Evolutionary conservation across 2,113 vertebrate genomes (phyloP).

Genomic region (Sphaerodactylus townsendi): DNA sequence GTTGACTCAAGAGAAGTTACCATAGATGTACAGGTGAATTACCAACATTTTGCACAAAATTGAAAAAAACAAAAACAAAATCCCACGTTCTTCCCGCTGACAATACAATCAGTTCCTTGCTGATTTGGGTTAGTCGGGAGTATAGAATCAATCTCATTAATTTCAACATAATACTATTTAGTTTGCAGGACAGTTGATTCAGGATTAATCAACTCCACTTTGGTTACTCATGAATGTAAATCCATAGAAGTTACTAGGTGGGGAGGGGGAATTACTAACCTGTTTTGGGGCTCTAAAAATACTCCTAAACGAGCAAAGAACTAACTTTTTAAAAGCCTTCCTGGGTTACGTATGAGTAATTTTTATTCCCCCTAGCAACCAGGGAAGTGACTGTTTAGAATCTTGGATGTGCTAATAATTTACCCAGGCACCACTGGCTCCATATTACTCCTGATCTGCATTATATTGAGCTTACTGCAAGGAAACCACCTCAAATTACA

Average conservation of each 20-base stretch:
- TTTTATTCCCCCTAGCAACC: not conserved
- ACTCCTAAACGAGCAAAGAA: not conserved
- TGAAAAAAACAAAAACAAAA: not conserved
- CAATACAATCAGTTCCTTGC: not conserved
- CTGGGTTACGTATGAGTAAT: not conserved
- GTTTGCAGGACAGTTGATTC: not conserved
- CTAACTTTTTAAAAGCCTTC: not conserved
- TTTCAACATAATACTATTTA: not conserved
- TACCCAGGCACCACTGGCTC: not conserved
- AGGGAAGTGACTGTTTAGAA: not conserved
- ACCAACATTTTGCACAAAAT: not conserved
- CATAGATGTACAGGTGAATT: not conserved
- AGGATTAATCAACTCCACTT: not conserved
- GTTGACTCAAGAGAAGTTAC: not conserved
- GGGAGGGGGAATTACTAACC: not conserved
- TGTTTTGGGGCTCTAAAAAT: not conserved
- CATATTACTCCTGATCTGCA: not conserved
- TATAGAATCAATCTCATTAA: not conserved
- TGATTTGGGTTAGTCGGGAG: not conserved
- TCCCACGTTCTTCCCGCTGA: not conserved
- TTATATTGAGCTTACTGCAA: not conserved
- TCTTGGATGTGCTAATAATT: not conserved
- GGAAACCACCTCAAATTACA: not conserved
- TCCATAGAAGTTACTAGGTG: not conserved
- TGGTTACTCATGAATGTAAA: not conserved